Evolutionary conservation across 2,888 invertebrate species (phyloP), one percentile per base, ranked within the genome.

Genomic region (Ormyrus nitidulus): DNA sequence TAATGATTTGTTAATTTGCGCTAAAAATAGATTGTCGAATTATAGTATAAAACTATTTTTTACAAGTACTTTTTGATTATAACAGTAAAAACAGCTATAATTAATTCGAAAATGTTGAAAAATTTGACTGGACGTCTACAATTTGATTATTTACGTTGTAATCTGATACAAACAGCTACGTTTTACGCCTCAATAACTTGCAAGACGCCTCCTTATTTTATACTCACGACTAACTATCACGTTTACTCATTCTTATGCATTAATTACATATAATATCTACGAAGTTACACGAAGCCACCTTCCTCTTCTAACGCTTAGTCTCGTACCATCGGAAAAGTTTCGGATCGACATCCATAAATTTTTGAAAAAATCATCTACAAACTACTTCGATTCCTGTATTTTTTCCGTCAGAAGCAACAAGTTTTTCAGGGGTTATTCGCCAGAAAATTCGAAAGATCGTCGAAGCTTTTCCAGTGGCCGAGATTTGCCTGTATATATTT

Each of bases 251-350:
- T 34, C 64, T 7, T 74, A 64, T 69, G 51, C 59, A 74, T 54
- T 74, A 69, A 76, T 78, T 85, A 86, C 82, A 84, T 78, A 80
- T 85, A 86, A 84, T 84, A 85, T 83, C 83, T 85, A 86, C 79
- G 81, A 84, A 83, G 70, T 85, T 84, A 81, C 85, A 85, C 82
- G 82, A 79, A 79, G 79, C 70, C 65, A 61, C 5, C 13, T 51
- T 53, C 69, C 19, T 11, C 46, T 72, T 54, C n/a, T 75, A 66
- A 58, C n/a, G 46, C 44, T 8, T 13, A 59, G 44, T 72, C 59
- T 66, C 58, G 9, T 10, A 1, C 10, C 53, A 44, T 34, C 46
- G 13, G 49, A 71, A 79, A 73, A 73, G 13, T 59, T 64, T 78
- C 10, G 46, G 8, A 46, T 48, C 54, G 5, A n/a, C n/a, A 48